Evolutionary conservation across 92 coral and sea anemone genomes (phyloP), one percentile per base, ranked within the genome.

Genomic region (Siderastrea siderea): DNA sequence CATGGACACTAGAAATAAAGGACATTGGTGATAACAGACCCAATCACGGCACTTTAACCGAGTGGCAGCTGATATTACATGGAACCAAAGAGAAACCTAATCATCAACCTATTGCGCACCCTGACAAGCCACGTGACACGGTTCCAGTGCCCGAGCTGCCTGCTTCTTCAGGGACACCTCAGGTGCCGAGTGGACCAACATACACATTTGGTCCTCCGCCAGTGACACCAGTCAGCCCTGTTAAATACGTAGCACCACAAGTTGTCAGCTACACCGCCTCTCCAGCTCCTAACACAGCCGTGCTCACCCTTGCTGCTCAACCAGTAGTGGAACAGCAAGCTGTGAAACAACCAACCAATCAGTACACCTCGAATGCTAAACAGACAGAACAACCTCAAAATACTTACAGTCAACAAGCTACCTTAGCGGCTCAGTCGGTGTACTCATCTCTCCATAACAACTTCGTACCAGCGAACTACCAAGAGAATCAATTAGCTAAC

Each of bases 1-100:
- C 90, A 51, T 98, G 99, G 99, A 98, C 98, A 38, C 83, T 98
- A 63, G 98, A 98, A 75, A 98, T 98, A 74, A 94, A 96, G 70
- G 99, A 98, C 89, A 85, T 94, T 38, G 99, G 99, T 2, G 97
- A 93, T 74, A 83, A 93, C 59, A 91, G 93, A 84, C 88, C 93
- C 7, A 96, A 93, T 81, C 99, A 92, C 77, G 99, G 99, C 53
- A 80, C 94, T 59, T 87, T 98, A 8, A 92, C 95, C 16, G 99
- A 96, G 81, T 98, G 99, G 99, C 98, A 96, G 74, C 90, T 98
- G 45, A 93, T 98, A 38, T 66, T 98, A 7, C 99, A 98, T 88
- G 99, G 99, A 54, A 98, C 99, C 1, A 96, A 95, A 77, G 88
- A 86, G 47, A 96, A 98, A 85, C 99, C 99, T 7, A 89, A 90